Base-by-base conservation (phyloP, 2,113 vertebrate species). In the Solea solea region DNA sequence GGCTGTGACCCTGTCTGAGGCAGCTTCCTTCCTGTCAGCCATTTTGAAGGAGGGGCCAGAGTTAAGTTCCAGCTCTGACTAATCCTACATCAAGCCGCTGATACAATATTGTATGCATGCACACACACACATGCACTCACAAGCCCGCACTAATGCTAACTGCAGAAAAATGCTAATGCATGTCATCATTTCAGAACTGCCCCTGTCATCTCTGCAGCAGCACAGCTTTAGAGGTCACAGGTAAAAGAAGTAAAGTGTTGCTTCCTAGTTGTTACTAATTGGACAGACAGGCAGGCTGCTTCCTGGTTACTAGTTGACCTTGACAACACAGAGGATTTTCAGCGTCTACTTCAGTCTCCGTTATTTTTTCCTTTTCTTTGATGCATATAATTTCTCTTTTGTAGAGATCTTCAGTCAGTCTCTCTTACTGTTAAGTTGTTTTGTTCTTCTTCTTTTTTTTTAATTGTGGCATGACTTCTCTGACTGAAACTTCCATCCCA, bases 191-290 rank as follows among this genome's bases (percentile, higher is more conserved):
- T 87, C 77, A 83, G 78, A 89, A 82, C 84, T 86, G 76, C 81
- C 88, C 84, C 86, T 87, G 88, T 90, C 85, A 86, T 88, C 80
- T 90, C 70, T 81, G 74, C 81, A 71, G 80, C 83, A 78, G 86
- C 85, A 81, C 86, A 87, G 87, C 86, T 89, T 91, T 89, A 86
- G 78, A 82, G 91, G 85, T 91, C 82, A 88, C 54, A 76, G 86
- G 85, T 86, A 77, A 61, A 42, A 78, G 78, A 83, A 64, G 69
- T 57, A 85, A 86, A 89, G 69, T 49, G 77, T 89, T 87, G 77
- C 86, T 90, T 90, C 89, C 88, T 90, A 78, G 85, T 89, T 82
- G 82, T 81, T 86, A 77, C 88, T 91, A 92, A 92, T 91, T 91
- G 90, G 91, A 88, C 91, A 80, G 88, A 81, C 85, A 83, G 76